phyloP scores from a whole-genome alignment of 2,113 vertebrate genomes.

The Coptodon rendalli region DNA sequence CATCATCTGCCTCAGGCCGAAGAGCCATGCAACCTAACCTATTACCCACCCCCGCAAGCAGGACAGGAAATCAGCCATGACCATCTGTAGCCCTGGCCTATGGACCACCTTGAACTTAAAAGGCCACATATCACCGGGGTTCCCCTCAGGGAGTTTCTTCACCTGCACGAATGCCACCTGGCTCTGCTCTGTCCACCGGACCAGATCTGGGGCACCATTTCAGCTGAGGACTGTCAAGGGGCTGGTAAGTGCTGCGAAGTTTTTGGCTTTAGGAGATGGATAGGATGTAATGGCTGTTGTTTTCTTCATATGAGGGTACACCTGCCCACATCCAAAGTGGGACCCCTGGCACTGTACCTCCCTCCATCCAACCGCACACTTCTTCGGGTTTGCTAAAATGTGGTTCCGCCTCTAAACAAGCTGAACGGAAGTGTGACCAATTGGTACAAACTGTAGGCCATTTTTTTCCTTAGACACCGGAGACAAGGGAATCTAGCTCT shows the following conservation, averaged over 20 bases:
- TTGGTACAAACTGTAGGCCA: neutral
- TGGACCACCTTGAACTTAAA: neutral
- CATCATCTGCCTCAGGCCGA: neutral
- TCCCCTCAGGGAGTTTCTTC: neutral
- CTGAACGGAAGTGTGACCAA: accelerated
- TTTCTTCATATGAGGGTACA: neutral
- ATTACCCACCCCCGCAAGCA: neutral
- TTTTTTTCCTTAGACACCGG: accelerated
- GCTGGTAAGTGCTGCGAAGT: accelerated
- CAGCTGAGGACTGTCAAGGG: neutral
- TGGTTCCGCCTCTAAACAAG: neutral
- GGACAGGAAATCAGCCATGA: neutral
- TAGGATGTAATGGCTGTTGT: neutral
- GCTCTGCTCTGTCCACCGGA: neutral
- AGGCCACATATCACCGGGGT: neutral
- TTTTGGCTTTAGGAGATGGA: neutral
- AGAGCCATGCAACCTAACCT: neutral
- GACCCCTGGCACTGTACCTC: neutral
- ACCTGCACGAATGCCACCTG: neutral
- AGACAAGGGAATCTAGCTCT: neutral
- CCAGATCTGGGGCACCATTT: neutral
- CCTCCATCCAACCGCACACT: neutral
- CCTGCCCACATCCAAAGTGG: neutral
- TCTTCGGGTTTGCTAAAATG: neutral
- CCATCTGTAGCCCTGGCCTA: neutral